Evolutionary conservation across 2,888 invertebrate genomes (phyloP).

Genomic region (Mythimna vitellina): DNA sequence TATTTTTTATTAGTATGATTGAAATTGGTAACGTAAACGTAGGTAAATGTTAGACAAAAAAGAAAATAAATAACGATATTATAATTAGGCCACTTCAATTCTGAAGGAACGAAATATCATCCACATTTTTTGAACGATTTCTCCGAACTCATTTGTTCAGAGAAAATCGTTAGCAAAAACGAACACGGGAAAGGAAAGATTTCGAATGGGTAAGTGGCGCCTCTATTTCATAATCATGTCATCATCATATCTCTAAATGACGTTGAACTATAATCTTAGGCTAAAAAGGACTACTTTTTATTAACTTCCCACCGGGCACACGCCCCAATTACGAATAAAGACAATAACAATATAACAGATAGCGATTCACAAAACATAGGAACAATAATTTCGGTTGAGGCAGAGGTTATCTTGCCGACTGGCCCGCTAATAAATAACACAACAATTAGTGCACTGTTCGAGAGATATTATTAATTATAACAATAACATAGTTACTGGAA

Average conservation of each 20-base stretch:
- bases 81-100: too few relatives aligned
- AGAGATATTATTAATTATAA: conserved; percentile 63
- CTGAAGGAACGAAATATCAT: background rate
- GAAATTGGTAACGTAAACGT: too few relatives aligned
- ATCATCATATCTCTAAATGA: conserved; percentile 34
- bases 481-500: conserved; percentile 62
- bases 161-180: background rate
- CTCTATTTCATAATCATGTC: conserved; percentile 9
- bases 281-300: conserved; percentile 49
- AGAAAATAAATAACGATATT: too few relatives aligned
- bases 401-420: conserved; percentile 74
- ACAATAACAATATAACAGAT: conserved; percentile 67
- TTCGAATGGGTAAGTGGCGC: background rate
- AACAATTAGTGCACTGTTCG: conserved; percentile 70
- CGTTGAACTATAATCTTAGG: conserved; percentile 51
- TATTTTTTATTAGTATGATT: too few relatives aligned
- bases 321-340: conserved; percentile 58
- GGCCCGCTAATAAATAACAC: conserved; percentile 68
- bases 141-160: too few relatives aligned
- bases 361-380: conserved; percentile 73
- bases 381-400: conserved; percentile 77
- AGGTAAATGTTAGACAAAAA: too few relatives aligned
- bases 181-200: background rate
- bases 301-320: conserved; percentile 48
- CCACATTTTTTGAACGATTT: background rate